Base-by-base conservation (phyloP, 1,140 invertebrate genomes). In the Calephelis virginiensis region DNA sequence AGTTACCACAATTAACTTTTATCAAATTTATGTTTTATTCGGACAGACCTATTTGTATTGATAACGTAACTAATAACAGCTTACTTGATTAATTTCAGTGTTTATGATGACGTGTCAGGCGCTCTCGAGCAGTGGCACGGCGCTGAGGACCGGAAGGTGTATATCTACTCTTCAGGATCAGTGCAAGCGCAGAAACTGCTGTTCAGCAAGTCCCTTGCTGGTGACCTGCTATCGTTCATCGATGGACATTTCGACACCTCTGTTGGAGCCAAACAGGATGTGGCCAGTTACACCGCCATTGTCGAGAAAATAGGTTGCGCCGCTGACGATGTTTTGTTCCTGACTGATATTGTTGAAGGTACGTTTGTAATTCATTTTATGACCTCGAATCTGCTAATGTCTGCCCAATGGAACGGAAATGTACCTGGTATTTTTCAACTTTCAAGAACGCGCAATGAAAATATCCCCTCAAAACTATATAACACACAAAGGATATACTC, bases 151-250 rank as follows among this genome's bases (percentile, higher is more conserved):
- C 94, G 94, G 8, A 94, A 95, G 65, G 90, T 99, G 46, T 97
- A 95, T 76, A 94, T 98, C 61, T 99, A 97, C 80, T 99, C 97
- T 0, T 98, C 97, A 63, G 98, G 98, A 56, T 98, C 96, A 74
- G 94, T 97, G 0, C 94, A 96, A 79, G 96, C 97, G 46, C 98
- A 99, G 88, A 97, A 98, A 83, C 92, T 98, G 9, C 92, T 99
- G 5, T 98, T 98, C 85, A 92, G 92, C 0, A 90, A 98, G 85
- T 95, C 97, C 14, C 86, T 90, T 40, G 91, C 94, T 53, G 98
- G 97, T 12, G 94, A 99, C 91, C 81, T 99, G 68, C 89, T 94
- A 60, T 81, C 94, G 89, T 92, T 94, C 64, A 94, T 99, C 48
- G 94, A 93, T 69, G 96, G 94, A 14, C 95, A 97, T 87, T 99